These are phyloP conservation scores for Yasuhikotakia modesta DNA, from an alignment of 2,797 vertebrate species.

Conservation along the genomic window DNA sequence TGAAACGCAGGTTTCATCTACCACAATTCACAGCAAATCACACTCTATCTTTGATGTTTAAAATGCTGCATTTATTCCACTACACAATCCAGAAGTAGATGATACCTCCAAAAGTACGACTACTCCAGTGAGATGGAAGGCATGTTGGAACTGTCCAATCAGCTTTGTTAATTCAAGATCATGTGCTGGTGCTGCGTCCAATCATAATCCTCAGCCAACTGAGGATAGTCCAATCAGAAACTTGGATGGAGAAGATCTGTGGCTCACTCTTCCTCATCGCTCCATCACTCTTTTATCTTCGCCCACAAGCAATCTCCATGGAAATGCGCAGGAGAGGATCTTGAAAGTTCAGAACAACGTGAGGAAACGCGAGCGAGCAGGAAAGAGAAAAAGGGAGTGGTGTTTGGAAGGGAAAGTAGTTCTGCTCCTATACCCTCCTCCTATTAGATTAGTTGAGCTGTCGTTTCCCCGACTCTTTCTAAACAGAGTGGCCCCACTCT, in stretches of 20 bases:
- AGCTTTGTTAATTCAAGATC: constrained; percentile 63
- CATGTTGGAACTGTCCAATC: constrained; percentile 68
- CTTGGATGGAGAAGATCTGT: constrained; percentile 3
- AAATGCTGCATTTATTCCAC: not conserved
- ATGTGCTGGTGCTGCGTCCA: constrained; percentile 67
- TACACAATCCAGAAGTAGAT: not conserved
- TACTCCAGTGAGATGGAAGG: constrained; percentile 31
- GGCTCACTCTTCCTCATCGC: constrained; percentile 12
- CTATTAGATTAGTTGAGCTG: constrained; percentile 73
- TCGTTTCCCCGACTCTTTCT: constrained; percentile 73
- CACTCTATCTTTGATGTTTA: constrained; percentile 13
- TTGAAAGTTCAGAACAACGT: constrained; percentile 12
- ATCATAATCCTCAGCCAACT: constrained; percentile 54
- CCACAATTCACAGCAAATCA: not conserved
- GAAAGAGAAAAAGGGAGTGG: constrained; percentile 27
- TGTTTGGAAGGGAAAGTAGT: constrained; percentile 51
- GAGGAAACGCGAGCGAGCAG: constrained; percentile 21
- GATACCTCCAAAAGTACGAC: constrained; percentile 27
- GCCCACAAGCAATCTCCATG: constrained; percentile 30
- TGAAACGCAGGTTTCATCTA: not conserved
- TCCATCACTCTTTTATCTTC: constrained; percentile 32
- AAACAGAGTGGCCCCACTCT: constrained; percentile 70
- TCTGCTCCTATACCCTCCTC: constrained; percentile 68
- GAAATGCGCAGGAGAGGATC: constrained; percentile 44
- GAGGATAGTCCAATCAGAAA: constrained; percentile 21